Evolutionary conservation across 2,888 invertebrate species (phyloP), one percentile per base, ranked within the genome.

Genomic region (Scaptomyza cyrtandrae): DNA sequence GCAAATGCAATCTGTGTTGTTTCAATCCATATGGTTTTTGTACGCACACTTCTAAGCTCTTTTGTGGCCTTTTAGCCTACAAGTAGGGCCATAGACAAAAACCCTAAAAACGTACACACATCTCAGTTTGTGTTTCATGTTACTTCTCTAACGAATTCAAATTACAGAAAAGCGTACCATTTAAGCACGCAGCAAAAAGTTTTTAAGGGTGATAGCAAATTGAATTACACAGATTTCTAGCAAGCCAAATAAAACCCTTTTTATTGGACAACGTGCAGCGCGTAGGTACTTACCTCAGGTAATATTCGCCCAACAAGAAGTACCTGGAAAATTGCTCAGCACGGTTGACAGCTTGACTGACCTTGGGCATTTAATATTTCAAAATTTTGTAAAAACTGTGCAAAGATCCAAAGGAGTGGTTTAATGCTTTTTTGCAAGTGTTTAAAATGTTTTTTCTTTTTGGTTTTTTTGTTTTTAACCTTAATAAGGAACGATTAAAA

Each of bases 181-280:
- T 66, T 60, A 63, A 45, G 55, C 55, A 45, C 61, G 41, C 50
- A 27, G 33, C 55, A 57, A 58, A 64, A 72, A 62, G 57, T 67
- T 77, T 53, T 41, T 7, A 24, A 24, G 9, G 13, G 9, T 14
- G 19, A 3, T 2, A 5, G 14, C 14, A 60, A 68, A 68, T 76
- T 56, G 62, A 78, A 76, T 78, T 78, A 82, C 75, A 77, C 53
- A 70, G 71, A 78, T 80, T 76, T 64, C 16, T 35, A 27, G 33
- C 41, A 13, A 35, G 37, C 11, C n/a, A 39, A 46, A 64, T 19
- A 52, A 46, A 39, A 24, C 13, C n/a, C n/a, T 13, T 14, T 39
- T 19, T 35, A 24, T 11, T 33, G 13, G 13, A 14, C 35, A 35
- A 3, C 14, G 24, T n/a, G 14, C 33, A 9, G 24, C 2, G 54